phyloP scores from a whole-genome alignment of 2,797 vertebrate species.

The Phoebastria nigripes region DNA sequence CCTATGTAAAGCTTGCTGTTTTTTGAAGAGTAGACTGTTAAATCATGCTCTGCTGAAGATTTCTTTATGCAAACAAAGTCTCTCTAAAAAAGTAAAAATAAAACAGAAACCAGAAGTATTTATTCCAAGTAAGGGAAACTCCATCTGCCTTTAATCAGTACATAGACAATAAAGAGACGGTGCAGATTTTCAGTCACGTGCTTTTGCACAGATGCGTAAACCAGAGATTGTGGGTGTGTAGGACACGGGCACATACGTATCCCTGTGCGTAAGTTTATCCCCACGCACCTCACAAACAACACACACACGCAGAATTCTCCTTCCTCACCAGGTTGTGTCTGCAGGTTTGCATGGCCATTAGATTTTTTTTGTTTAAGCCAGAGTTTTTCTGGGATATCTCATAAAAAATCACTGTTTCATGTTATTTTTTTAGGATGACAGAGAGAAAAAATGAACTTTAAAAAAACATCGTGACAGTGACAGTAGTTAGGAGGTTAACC shows the following conservation, averaged over 20 bases:
- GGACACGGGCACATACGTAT: background rate
- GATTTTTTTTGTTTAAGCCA: background rate
- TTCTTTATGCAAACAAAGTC: slow-evolving; percentile 4
- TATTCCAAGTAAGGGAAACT: background rate
- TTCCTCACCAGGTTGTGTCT: background rate
- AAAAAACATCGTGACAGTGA: background rate
- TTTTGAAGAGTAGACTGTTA: background rate
- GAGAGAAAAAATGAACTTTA: background rate
- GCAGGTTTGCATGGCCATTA: background rate
- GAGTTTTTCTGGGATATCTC: background rate
- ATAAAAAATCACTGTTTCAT: background rate
- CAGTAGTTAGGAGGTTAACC: background rate
- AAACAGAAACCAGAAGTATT: background rate
- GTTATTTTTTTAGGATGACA: background rate
- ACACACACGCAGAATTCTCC: background rate
- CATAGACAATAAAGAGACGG: background rate
- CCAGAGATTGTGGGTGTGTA: background rate
- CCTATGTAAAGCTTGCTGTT: background rate
- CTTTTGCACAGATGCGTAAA: background rate
- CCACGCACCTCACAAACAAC: background rate
- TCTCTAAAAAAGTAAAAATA: slow-evolving; percentile 12
- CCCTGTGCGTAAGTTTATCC: background rate
- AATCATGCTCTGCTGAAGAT: background rate
- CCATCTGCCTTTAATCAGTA: background rate
- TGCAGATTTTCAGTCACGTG: background rate